Conservation (phyloP, 2,113 vertebrate species). For the Corythaeola cristata region DNA sequence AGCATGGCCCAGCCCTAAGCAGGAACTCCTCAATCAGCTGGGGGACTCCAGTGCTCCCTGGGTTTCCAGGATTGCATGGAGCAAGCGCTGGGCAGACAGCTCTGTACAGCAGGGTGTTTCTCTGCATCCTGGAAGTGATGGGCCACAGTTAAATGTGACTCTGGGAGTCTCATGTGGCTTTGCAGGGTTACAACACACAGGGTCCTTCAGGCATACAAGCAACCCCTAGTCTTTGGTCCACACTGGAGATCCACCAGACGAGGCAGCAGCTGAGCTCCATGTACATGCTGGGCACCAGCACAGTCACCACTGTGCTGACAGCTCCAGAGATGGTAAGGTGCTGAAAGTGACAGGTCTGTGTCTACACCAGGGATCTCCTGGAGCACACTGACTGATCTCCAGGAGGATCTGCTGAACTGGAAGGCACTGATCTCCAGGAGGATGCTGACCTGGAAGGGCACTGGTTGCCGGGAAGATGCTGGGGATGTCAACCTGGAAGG, state of each 20-base stretch:
- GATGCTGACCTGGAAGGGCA: background rate
- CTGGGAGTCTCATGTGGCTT: background rate
- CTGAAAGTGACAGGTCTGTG: background rate
- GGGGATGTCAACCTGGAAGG: background rate
- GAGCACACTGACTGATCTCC: background rate
- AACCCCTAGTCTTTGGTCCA: background rate
- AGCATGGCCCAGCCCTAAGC: background rate
- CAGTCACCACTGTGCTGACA: background rate
- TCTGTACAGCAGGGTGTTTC: background rate
- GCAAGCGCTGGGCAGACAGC: background rate
- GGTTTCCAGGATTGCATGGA: background rate
- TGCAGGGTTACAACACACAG: background rate
- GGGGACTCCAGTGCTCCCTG: background rate
- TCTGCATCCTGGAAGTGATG: background rate
- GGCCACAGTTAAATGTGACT: background rate
- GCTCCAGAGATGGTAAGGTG: background rate
- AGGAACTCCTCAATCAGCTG: background rate
- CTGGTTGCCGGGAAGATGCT: background rate
- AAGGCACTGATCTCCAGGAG: rapidly evolving
- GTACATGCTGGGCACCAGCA: background rate
- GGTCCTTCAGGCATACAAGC: background rate
- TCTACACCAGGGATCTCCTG: background rate
- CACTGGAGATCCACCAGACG: background rate
- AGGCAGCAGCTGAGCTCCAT: background rate
- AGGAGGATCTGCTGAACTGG: background rate